Evolutionary conservation across 2,888 invertebrate species (phyloP), one percentile per base, ranked within the genome.

Genomic region (Tipula vernalis): DNA sequence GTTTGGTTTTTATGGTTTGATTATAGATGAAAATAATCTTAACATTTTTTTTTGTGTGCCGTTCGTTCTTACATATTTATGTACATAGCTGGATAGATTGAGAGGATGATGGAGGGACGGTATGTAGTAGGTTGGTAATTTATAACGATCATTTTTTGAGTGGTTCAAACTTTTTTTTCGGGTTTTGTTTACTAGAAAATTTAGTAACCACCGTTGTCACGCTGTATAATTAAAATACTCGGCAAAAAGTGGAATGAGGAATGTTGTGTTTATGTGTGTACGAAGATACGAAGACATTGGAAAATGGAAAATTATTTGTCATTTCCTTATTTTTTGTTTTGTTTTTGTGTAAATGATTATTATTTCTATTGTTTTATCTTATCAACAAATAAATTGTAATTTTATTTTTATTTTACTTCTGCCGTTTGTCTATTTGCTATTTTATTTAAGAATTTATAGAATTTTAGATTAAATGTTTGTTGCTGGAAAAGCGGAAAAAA

Each of bases 1-100:
- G 71, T 71, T 71, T 71, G 71, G 71, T 71, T 71, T 71, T 71
- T 71, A 71, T 71, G 71, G 71, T 71, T 71, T 71, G 71, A 71
- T 71, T 71, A 71, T 71, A 71, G 71, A 71, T 71, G 71, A 71
- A 71, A 71, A 71, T 71, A 71, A 71, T 71, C 71, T 71, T 71
- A 71, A 71, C 71, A 28, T 71, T 71, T 71, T 71, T 71, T 18
- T 71, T 71, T 8, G 6, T 51, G 4, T 15, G 5, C 51, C n/a
- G n/a, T 28, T 51, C 51, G 1, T 51, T 15, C 51, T 51, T 44
- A 44, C 10, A 44, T 44, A n/a, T n/a, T n/a, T n/a, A 44, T 6
- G 44, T 51, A 28, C 28, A 28, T 28, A 28, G 0, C 28, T 51
- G 51, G n/a, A 15, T 71, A 10, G 28, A 3, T 71, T 28, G 28